Evolutionary conservation across 2,113 vertebrate species (phyloP).

Genomic region (Etheostoma spectabile): DNA sequence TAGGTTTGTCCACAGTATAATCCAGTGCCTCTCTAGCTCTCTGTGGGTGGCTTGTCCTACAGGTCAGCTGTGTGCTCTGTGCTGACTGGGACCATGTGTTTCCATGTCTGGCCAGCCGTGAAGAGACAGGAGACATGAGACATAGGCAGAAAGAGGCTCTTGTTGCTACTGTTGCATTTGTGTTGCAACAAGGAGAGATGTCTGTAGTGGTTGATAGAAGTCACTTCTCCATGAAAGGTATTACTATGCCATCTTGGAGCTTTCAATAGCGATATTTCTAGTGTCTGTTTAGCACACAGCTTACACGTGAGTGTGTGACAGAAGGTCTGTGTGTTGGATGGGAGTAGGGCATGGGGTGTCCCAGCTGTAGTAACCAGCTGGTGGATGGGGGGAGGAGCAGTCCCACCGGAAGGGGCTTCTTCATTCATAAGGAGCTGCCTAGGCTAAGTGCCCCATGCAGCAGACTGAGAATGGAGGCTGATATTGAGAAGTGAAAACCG

Average conservation of each 20-base stretch:
- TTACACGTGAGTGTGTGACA: constrained; percentile 64
- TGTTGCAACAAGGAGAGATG: constrained; percentile 16
- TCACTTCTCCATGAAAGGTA: not conserved
- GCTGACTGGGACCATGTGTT: constrained; percentile 79
- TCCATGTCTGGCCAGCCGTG: constrained; percentile 65
- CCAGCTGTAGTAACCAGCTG: constrained; percentile 83
- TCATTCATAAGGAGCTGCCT: constrained; percentile 66
- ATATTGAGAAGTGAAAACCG: constrained; percentile 15
- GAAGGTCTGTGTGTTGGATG: constrained; percentile 77
- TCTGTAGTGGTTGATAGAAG: not conserved
- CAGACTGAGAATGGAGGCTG: constrained; percentile 29
- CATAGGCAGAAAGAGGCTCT: constrained; percentile 45
- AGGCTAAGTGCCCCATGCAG: constrained; percentile 31
- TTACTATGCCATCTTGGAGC: constrained; percentile 6
- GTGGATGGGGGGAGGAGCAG: constrained; percentile 66
- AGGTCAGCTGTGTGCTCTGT: constrained; percentile 71
- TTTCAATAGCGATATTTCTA: constrained; percentile 19
- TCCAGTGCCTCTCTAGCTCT: constrained; percentile 36
- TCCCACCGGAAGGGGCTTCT: constrained; percentile 70
- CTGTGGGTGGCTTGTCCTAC: constrained; percentile 74
- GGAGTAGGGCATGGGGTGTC: constrained; percentile 74
- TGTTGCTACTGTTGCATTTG: constrained; percentile 23
- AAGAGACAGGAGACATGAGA: constrained; percentile 71
- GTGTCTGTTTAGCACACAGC: constrained; percentile 22
- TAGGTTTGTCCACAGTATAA: constrained; percentile 27